These are phyloP conservation scores for Aphrophora alni DNA, from an alignment of 2,888 invertebrate species.

Conservation along the genomic window DNA sequence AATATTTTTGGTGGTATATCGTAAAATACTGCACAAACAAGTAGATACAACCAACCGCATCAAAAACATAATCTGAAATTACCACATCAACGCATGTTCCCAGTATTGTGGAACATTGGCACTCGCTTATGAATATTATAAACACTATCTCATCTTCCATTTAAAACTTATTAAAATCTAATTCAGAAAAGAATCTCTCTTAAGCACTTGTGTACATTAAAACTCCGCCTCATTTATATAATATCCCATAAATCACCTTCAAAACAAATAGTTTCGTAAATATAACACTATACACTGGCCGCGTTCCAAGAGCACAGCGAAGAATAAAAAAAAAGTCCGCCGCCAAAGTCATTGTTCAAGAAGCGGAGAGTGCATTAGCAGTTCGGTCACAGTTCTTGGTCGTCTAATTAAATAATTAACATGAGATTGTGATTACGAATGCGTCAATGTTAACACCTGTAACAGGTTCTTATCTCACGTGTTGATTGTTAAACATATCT, in stretches of 20 bases:
- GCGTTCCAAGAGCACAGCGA: neutral
- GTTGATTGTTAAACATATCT: neutral
- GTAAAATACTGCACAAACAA: no score
- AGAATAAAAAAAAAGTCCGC: neutral
- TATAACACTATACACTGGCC: neutral
- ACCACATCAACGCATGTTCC: no score
- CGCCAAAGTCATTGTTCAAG: neutral
- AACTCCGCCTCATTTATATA: neutral
- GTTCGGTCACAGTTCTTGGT: neutral
- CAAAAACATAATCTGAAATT: no score
- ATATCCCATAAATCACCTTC: neutral
- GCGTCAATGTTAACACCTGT: neutral
- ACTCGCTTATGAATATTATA: no score
- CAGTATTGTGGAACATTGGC: no score
- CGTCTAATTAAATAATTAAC: neutral
- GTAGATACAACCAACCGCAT: no score
- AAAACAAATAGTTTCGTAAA: neutral
- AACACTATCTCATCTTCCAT: no score
- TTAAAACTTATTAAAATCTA: no score
- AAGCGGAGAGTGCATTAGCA: neutral
- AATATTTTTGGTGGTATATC: no score
- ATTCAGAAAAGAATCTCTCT: no score
- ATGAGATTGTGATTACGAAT: neutral
- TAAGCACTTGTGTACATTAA: neutral
- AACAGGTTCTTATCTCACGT: no score